phyloP scores from a whole-genome alignment of 2,888 invertebrate genomes.

The Parnassius smintheus region DNA sequence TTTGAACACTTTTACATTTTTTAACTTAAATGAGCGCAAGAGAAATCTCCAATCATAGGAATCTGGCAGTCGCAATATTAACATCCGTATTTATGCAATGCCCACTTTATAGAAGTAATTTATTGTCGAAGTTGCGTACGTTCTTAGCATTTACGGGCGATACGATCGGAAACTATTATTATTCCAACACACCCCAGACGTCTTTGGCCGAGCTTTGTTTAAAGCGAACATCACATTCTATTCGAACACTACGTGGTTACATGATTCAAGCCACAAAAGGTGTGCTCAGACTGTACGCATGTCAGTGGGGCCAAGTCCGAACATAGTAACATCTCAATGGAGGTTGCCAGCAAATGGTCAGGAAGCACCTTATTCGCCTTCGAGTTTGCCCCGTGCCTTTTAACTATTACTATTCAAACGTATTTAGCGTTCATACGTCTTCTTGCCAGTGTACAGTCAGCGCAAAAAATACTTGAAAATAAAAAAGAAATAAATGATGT shows the following conservation, averaged over 20 bases:
- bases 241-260: conserved; percentile 54
- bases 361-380: conserved; percentile 57
- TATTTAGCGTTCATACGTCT: conserved; percentile 42
- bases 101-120: conserved; percentile 24
- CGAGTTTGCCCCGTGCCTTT: conserved; percentile 53
- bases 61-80: conserved; percentile 13
- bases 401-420: conserved; percentile 33
- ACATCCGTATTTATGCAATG: conserved; percentile 22
- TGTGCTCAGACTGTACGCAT: conserved; percentile 53
- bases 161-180: conserved; percentile 36
- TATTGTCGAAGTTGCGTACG: conserved; percentile 30
- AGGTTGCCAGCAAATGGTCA: conserved; percentile 44
- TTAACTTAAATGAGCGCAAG: background rate
- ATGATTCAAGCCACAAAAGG: conserved; percentile 43
- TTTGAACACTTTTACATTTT: no score
- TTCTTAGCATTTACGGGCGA: conserved; percentile 36
- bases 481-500: background rate
- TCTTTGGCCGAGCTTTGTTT: conserved; percentile 42
- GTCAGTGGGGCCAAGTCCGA: conserved; percentile 47
- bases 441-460: conserved; percentile 30
- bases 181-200: conserved; percentile 39
- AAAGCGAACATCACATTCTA: conserved; percentile 59
- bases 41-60: conserved; percentile 1
- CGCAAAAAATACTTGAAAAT: conserved; percentile 10
- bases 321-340: conserved; percentile 74